Conservation (phyloP, 2,113 vertebrate species). For the Thymallus thymallus region DNA sequence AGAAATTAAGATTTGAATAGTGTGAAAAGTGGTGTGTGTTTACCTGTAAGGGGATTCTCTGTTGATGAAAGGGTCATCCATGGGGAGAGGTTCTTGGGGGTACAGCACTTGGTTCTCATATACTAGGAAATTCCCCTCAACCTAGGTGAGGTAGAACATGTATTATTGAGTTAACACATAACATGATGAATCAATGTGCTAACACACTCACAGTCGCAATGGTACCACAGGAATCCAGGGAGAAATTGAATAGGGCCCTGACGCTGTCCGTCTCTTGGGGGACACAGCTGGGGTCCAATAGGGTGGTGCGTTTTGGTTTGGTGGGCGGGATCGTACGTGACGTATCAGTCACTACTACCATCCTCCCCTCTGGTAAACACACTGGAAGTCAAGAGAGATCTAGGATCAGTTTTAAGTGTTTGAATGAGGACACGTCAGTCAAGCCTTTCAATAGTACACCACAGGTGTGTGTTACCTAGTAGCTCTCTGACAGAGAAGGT, state of each 20-base stretch:
- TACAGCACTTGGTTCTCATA: constrained; percentile 73
- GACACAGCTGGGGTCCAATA: constrained; percentile 56
- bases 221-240: constrained; percentile 64
- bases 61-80: constrained; percentile 53
- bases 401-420: not conserved
- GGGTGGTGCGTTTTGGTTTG: constrained; percentile 52
- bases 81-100: constrained; percentile 43
- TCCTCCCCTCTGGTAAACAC: constrained; percentile 65
- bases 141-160: constrained; percentile 38
- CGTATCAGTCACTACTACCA: constrained; percentile 57
- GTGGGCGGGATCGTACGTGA: constrained; percentile 54
- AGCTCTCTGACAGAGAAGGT: constrained; percentile 49
- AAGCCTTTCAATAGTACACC: too few species aligned
- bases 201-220: constrained; percentile 48
- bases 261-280: constrained; percentile 56
- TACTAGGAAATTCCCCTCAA: constrained; percentile 54
- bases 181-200: too few species aligned
- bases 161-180: not conserved
- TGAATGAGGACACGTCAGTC: too few species aligned
- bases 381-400: constrained; percentile 34
- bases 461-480: constrained; percentile 35
- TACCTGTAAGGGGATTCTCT: constrained; percentile 69
- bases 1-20: not conserved
- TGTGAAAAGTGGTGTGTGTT: not conserved
- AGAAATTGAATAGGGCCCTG: constrained; percentile 66